Evolutionary conservation across 1,140 invertebrate species (phyloP).

Genomic region (Grapholita molesta): DNA sequence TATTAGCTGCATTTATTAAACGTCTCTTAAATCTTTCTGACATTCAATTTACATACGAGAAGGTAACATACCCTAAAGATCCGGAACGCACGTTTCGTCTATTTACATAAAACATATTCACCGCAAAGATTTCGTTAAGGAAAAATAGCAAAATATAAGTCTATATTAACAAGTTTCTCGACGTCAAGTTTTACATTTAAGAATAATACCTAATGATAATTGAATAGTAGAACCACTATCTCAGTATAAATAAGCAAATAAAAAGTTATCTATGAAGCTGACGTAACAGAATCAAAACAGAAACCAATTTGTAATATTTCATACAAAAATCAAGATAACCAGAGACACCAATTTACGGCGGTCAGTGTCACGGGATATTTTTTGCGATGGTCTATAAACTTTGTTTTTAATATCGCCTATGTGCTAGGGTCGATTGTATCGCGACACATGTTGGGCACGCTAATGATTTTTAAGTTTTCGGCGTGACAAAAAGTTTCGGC

Average conservation of each 20-base stretch:
- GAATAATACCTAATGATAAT: too few relatives aligned
- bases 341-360: slow-evolving; percentile 6
- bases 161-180: too few relatives aligned
- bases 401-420: background rate
- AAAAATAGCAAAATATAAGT: too few relatives aligned
- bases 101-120: too few relatives aligned
- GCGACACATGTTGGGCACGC: background rate
- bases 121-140: too few relatives aligned
- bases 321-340: slow-evolving; percentile 16
- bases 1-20: too few relatives aligned
- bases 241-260: background rate
- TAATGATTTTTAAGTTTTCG: slow-evolving; percentile 6
- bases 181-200: too few relatives aligned
- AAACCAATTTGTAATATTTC: slow-evolving; percentile 13
- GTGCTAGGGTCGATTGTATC: background rate
- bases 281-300: background rate
- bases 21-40: too few relatives aligned
- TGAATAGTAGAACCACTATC: background rate
- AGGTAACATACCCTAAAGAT: too few relatives aligned
- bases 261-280: background rate
- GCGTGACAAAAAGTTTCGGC: background rate
- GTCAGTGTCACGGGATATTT: background rate
- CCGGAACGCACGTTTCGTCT: too few relatives aligned
- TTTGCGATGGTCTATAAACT: slow-evolving; percentile 4
- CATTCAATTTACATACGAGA: too few relatives aligned